phyloP scores from a whole-genome alignment of 1,140 invertebrate genomes.

The Helicoverpa zea region DNA sequence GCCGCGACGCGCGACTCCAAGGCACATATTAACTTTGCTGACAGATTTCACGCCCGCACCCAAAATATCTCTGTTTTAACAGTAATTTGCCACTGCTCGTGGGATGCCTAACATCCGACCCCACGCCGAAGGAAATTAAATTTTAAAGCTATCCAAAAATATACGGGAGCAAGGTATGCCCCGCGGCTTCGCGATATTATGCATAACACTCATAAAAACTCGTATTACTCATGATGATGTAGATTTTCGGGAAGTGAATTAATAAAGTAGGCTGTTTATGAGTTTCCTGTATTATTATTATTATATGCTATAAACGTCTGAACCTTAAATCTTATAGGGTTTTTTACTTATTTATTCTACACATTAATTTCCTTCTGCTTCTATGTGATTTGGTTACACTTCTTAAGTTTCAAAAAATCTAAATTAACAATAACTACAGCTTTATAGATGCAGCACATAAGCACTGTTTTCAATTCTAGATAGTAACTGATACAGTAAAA shows the following conservation, averaged over 20 bases:
- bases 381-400: no score
- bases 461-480: no score
- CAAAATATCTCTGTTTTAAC: slow-evolving; percentile 47
- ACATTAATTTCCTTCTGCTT: no score
- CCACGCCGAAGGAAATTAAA: slow-evolving; percentile 50
- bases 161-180: slow-evolving; percentile 13
- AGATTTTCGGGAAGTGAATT: slow-evolving; percentile 33
- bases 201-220: slow-evolving; percentile 47
- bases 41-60: slow-evolving; percentile 54
- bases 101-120: slow-evolving; percentile 43
- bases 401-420: no score
- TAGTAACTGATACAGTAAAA: no score
- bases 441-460: no score
- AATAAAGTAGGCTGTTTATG: slow-evolving; percentile 33
- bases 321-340: not conserved
- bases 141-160: slow-evolving; percentile 50
- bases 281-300: slow-evolving; percentile 30
- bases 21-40: slow-evolving; percentile 23
- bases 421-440: no score
- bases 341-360: not conserved
- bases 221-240: slow-evolving; percentile 46
- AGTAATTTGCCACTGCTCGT: slow-evolving; percentile 44
- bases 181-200: slow-evolving; percentile 39
- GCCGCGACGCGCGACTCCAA: not conserved
- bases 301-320: not conserved